Percentiles rank a stretch among this genome's conserved stretches.
These are phyloP conservation scores for Gymnorhina tibicen DNA, from an alignment of 2,113 vertebrate species.

Conservation along the genomic window DNA sequence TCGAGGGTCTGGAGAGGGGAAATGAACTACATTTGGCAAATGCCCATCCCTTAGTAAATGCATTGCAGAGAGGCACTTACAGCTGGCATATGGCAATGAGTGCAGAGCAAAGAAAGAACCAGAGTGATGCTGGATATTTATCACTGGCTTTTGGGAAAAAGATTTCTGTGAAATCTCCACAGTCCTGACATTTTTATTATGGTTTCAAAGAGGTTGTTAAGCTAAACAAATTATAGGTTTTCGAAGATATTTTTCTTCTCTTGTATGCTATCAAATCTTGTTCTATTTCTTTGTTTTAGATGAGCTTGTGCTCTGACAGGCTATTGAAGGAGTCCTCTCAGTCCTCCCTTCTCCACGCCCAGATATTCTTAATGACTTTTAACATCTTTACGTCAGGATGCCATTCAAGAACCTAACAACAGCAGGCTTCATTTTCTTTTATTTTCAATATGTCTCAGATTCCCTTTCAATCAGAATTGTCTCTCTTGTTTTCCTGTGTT, in stretches of 20 bases:
- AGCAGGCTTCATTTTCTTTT: not conserved
- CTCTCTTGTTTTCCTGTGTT: not conserved
- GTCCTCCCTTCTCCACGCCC: not conserved
- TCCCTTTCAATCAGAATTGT: not conserved
- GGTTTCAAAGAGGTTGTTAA: not conserved
- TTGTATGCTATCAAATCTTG: not conserved
- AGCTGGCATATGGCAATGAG: not conserved
- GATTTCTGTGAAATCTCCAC: not conserved
- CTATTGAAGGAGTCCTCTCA: not conserved
- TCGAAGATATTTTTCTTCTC: not conserved
- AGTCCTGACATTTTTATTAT: not conserved
- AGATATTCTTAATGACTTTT: not conserved
- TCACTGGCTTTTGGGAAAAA: not conserved
- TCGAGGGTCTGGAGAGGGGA: not conserved
- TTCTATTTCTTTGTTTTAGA: not conserved
- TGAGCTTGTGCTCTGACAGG: not conserved
- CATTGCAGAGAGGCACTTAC: not conserved
- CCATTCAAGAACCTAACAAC: not conserved
- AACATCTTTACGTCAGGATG: not conserved
- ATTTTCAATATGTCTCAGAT: not conserved
- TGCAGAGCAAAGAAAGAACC: not conserved
- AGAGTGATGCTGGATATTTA: not conserved
- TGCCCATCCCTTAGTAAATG: not conserved
- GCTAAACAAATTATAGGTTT: not conserved
- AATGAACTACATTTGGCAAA: not conserved